These are phyloP conservation scores for Acanthisitta chloris DNA, from an alignment of 2,113 vertebrate species.

Conservation along the genomic window DNA sequence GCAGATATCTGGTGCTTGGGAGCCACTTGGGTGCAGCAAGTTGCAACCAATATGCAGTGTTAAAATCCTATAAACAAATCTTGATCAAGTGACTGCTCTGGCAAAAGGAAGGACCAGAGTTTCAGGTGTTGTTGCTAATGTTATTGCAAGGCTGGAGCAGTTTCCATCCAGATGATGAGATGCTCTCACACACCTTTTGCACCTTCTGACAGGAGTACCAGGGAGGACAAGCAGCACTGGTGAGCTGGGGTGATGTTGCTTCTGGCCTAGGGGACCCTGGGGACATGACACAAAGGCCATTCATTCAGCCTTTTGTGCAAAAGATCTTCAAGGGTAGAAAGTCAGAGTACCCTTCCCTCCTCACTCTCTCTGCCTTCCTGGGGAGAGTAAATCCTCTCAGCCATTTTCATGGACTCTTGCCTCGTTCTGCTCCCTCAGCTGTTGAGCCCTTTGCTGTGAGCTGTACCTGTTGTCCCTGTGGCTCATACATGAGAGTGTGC, in stretches of 20 bases:
- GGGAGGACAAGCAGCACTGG: not conserved
- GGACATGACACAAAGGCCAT: rapidly evolving
- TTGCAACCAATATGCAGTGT: rapidly evolving
- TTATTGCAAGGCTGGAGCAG: not conserved
- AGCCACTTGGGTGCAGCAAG: rapidly evolving
- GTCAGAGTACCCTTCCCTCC: not conserved
- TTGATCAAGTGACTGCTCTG: not conserved
- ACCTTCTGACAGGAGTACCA: not conserved
- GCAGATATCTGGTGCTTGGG: not conserved
- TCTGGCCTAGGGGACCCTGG: not conserved
- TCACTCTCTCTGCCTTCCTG: no score
- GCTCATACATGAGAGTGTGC: no score
- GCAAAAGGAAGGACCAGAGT: not conserved
- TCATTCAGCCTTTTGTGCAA: not conserved
- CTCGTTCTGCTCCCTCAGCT: not conserved
- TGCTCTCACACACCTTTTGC: not conserved
- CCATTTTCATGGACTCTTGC: not conserved
- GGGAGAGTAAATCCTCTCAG: not conserved
- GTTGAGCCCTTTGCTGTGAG: not conserved
- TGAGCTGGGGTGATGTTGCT: not conserved
- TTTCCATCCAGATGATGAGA: not conserved
- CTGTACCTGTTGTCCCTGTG: no score
- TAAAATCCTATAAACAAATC: not conserved
- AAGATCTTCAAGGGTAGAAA: no score
- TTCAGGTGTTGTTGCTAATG: not conserved